Evolutionary conservation across 1,140 invertebrate species (phyloP), one percentile per base, ranked within the genome.

Genomic region (Bombus polaris): DNA sequence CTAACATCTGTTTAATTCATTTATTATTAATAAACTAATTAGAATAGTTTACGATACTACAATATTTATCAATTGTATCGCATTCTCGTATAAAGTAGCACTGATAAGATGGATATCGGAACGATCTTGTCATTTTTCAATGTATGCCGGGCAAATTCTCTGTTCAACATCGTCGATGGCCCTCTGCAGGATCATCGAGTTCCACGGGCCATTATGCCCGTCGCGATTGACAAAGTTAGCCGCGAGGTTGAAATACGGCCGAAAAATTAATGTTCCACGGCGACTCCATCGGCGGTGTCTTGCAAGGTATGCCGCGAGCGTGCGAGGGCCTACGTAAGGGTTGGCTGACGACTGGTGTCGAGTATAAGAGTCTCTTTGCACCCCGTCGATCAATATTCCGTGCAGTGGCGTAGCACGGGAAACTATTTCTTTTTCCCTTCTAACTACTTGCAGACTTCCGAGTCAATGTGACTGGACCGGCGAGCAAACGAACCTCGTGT

Each of bases 321-420:
- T 84, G 89, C 84, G 79, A 85, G 85, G 81, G 85, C 78, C 87
- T 88, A 87, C 66, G 87, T 84, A 89, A 89, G 89, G 88, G 90
- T 89, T 83, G 89, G 85, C 80, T 88, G 87, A 72, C 80, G 83
- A 70, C 83, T 84, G 88, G 84, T 81, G 89, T 81, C 86, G 87
- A 76, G 81, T 65, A 83, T 90, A 93, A 93, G 89, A 88, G 89
- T 82, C 88, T 89, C 88, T 91, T 87, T 87, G 84, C 90, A 90
- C 75, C 90, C 90, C 87, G 90, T 91, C 92, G 92, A 93, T 93
- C 92, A 92, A 93, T 93, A 93, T 93, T 88, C 81, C 87, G 83
- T 89, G 84, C 92, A 92, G 87, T 91, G 89, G 90, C 92, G 92
- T 91, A 93, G 88, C 92, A 89, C 80, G 91, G 87, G 71, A 90